Evolutionary conservation across 2,113 vertebrate genomes (phyloP).

Genomic region (Apistogramma diplotaenia): DNA sequence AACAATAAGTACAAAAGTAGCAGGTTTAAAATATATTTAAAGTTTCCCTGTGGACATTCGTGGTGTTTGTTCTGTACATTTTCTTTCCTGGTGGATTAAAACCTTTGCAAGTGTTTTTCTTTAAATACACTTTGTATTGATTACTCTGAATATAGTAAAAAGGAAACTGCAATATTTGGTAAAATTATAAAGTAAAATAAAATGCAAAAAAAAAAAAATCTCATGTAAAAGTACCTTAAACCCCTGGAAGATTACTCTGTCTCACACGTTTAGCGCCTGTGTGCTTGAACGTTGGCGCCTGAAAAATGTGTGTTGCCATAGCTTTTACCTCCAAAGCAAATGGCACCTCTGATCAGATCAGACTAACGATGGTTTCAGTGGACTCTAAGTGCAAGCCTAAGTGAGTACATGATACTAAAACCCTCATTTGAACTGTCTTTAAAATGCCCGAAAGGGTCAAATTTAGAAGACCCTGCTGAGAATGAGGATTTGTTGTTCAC

Average conservation of each 20-base stretch:
- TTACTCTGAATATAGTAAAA: neutral
- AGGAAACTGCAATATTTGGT: neutral
- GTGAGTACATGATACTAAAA: neutral
- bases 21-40: no score
- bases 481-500: neutral
- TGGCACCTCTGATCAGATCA: neutral
- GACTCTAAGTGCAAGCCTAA: neutral
- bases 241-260: neutral
- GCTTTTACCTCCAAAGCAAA: neutral
- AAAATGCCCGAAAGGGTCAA: neutral
- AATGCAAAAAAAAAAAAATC: no score
- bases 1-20: no score
- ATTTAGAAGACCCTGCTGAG: neutral
- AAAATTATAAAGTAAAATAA: no score
- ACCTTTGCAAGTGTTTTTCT: neutral
- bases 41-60: no score
- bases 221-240: neutral
- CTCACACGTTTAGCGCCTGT: neutral
- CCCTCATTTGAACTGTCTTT: neutral
- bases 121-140: neutral
- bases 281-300: neutral
- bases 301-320: neutral
- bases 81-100: neutral
- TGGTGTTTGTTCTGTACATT: neutral
- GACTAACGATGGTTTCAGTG: neutral